These are phyloP conservation scores for Eudemis profundana DNA, from an alignment of 2,888 invertebrate genomes.

Conservation along the genomic window DNA sequence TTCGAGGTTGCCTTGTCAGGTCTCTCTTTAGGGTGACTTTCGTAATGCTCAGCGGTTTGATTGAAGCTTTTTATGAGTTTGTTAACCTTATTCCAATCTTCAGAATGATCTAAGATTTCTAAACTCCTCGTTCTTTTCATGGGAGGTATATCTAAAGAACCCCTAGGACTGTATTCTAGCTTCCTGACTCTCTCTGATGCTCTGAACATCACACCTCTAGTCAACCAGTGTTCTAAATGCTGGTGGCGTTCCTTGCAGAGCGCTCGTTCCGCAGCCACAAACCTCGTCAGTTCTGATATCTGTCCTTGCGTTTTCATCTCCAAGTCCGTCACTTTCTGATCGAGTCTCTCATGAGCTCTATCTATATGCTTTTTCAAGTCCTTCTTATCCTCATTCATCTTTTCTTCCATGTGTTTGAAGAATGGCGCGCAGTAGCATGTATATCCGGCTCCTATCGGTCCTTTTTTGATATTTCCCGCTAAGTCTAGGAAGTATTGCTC, in stretches of 20 bases:
- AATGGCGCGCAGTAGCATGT: constrained; percentile 97
- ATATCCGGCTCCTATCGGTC: constrained; percentile 97
- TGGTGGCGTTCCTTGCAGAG: constrained; percentile 87
- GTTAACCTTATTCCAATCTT: constrained; percentile 77
- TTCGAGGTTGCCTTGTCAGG: constrained; percentile 77
- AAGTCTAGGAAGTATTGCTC: constrained; percentile 98
- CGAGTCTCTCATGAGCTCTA: constrained; percentile 91
- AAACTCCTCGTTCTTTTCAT: constrained; percentile 89
- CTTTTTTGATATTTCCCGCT: constrained; percentile 97
- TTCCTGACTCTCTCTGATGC: constrained; percentile 81
- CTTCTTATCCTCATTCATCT: constrained; percentile 91
- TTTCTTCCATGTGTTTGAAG: constrained; percentile 94
- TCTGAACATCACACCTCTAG: constrained; percentile 86
- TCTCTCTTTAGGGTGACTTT: constrained; percentile 75
- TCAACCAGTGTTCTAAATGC: constrained; percentile 89
- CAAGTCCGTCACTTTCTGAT: constrained; percentile 92
- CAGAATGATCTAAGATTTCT: constrained; percentile 86
- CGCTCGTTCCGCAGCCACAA: constrained; percentile 87
- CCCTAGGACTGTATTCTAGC: constrained; percentile 80
- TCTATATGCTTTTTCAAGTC: constrained; percentile 92
- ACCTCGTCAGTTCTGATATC: constrained; percentile 88
- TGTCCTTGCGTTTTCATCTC: constrained; percentile 90
- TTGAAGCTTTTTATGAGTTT: constrained; percentile 72
- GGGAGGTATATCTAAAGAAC: constrained; percentile 83
- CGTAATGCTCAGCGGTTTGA: constrained; percentile 69